A percentile compares a stretch with the other conserved stretches of the same genome.
phyloP scores from a whole-genome alignment of 2,888 invertebrate species.

The Gisinianus flammeolus region DNA sequence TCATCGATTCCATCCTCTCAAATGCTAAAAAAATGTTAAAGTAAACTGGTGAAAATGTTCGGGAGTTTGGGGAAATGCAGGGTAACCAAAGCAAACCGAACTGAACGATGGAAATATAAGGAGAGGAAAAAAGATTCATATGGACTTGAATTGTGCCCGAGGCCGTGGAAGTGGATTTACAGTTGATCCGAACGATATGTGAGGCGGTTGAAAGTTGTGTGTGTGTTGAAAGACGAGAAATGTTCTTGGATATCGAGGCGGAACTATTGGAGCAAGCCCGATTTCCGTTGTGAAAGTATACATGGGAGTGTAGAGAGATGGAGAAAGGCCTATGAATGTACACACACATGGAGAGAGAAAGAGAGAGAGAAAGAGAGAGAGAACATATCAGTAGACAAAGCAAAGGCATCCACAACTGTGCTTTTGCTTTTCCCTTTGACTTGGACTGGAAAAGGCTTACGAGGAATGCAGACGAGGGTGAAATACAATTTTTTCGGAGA shows the following conservation, averaged over 20 bases:
- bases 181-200: slow-evolving; percentile 18
- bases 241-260: not conserved
- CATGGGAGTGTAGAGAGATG: not conserved
- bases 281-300: not conserved
- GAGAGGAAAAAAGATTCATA: too few species aligned
- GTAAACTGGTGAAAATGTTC: too few species aligned
- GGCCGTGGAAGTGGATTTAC: slow-evolving; percentile 22
- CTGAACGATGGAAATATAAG: too few species aligned
- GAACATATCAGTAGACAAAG: not conserved
- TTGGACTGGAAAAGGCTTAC: slow-evolving; percentile 15
- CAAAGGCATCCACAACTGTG: not conserved
- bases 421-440: slow-evolving; percentile 16
- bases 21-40: too few species aligned
- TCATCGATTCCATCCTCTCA: too few species aligned
- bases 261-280: slow-evolving; percentile 1
- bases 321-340: not conserved
- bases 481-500: slow-evolving; percentile 35
- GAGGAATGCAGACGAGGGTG: slow-evolving; percentile 32
- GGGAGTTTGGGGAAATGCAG: too few species aligned
- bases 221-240: slow-evolving; percentile 10
- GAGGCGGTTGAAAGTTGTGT: slow-evolving; percentile 28
- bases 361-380: too few species aligned
- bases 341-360: too few species aligned
- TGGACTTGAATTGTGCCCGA: too few species aligned
- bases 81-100: too few species aligned